Percentiles rank a stretch among this genome's conserved stretches.
phyloP scores from a whole-genome alignment of 2,797 vertebrate species.

The Sitta carolinensis region DNA sequence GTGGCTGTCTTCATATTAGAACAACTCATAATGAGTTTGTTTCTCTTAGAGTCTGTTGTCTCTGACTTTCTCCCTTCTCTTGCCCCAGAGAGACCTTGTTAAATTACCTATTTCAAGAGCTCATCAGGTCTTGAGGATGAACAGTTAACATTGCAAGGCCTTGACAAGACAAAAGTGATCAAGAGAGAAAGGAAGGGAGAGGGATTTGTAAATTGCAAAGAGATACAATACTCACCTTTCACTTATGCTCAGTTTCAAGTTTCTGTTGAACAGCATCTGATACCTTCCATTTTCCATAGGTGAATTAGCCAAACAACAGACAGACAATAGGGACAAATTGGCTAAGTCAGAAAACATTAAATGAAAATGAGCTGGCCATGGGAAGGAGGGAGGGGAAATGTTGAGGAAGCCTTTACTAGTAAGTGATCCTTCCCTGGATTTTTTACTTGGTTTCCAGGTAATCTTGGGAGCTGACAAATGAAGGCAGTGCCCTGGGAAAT shows the following conservation, averaged over 20 bases:
- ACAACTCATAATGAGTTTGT: background rate
- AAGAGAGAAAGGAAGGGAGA: background rate
- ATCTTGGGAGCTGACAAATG: slow-evolving; percentile 48
- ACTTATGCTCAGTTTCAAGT: slow-evolving; percentile 57
- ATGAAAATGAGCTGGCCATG: background rate
- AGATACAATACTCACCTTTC: slow-evolving; percentile 53
- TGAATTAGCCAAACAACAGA: slow-evolving; percentile 63
- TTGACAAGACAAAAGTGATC: background rate
- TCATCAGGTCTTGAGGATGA: background rate
- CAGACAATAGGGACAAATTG: slow-evolving; percentile 54
- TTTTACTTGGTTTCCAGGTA: slow-evolving; percentile 28
- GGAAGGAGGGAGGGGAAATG: background rate
- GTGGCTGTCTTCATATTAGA: background rate
- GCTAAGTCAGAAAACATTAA: slow-evolving; percentile 36
- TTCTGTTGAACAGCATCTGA: slow-evolving; percentile 56
- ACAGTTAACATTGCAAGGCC: background rate
- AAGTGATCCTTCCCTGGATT: slow-evolving; percentile 57
- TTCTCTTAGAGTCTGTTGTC: background rate
- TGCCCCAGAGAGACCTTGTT: background rate
- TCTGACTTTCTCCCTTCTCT: background rate
- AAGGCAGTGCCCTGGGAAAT: slow-evolving; percentile 41
- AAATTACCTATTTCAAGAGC: background rate
- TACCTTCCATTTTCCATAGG: slow-evolving; percentile 57
- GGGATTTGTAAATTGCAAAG: slow-evolving; percentile 16
- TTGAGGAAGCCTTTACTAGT: slow-evolving; percentile 25